Evolutionary conservation across 1,140 invertebrate genomes (phyloP), one percentile per base, ranked within the genome.

Genomic region (Conopomorpha cramerella): DNA sequence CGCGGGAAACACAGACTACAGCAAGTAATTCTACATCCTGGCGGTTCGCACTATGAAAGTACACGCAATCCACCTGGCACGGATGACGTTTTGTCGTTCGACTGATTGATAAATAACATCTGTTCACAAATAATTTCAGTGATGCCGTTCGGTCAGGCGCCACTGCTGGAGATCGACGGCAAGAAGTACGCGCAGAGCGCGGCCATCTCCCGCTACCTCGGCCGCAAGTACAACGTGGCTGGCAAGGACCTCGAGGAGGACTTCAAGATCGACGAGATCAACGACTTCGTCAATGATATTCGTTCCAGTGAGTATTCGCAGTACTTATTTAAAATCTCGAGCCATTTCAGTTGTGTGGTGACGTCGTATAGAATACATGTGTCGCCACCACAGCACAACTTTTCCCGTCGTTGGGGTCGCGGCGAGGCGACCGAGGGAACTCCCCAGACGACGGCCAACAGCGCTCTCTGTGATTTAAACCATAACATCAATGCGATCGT

Each of bases 81-180:
- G n/a, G n/a, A n/a, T n/a, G n/a, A n/a, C n/a, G n/a, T n/a, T n/a
- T n/a, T n/a, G n/a, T n/a, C n/a, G n/a, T n/a, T n/a, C n/a, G n/a
- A n/a, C n/a, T n/a, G n/a, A n/a, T n/a, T n/a, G n/a, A n/a, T n/a
- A n/a, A n/a, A n/a, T n/a, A n/a, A n/a, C n/a, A n/a, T n/a, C n/a
- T n/a, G n/a, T n/a, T n/a, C n/a, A n/a, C n/a, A n/a, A n/a, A n/a
- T n/a, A n/a, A n/a, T n/a, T n/a, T n/a, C n/a, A n/a, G n/a, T n/a
- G n/a, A n/a, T n/a, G n/a, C n/a, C n/a, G 1, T 87, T 85, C 46
- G 86, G 86, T 23, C 82, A 84, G 61, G 51, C 89, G 31, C 88
- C 88, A 1, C 73, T 87, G 4, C 50, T 90, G 35, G 84, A 86
- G 51, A 80, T 88, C 18, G 82, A 89, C 49, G 87, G 85, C 1